Percentiles rank a stretch among this genome's conserved stretches.
phyloP scores from a whole-genome alignment of 64 coral and sea anemone species.

The Stichodactyla helianthus region DNA sequence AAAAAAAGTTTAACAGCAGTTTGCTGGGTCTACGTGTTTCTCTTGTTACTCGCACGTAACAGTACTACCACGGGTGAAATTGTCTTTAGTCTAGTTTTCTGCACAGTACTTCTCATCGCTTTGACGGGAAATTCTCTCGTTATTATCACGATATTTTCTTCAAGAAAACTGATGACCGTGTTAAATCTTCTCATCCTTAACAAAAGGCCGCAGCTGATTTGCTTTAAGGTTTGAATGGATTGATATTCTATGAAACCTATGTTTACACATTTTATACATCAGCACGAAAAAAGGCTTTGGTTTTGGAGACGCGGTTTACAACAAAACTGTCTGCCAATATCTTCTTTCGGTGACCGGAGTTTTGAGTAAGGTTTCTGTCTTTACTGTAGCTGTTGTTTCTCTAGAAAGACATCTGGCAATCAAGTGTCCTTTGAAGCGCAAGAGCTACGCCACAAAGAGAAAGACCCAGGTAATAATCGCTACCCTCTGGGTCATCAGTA shows the following conservation, averaged over 20 bases:
- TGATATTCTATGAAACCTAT: background rate
- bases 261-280: background rate
- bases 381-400: background rate
- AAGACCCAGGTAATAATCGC: background rate
- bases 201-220: no score
- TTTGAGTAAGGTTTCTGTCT: background rate
- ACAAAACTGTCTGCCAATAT: background rate
- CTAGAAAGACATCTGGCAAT: background rate
- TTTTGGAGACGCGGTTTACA: background rate
- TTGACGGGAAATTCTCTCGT: no score
- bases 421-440: slow-evolving; percentile 3
- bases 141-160: no score
- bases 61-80: no score
- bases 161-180: no score
- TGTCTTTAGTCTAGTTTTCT: no score
- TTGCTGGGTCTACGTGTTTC: no score
- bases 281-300: background rate
- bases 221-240: background rate
- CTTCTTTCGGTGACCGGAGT: background rate
- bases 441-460: background rate
- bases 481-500: background rate
- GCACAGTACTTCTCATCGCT: no score
- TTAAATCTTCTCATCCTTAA: no score
- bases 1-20: no score
- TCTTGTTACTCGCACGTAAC: no score